Percentiles rank a stretch among this genome's conserved stretches.
Conservation (phyloP, 2,888 invertebrate genomes). For the Drosophila buzzatii region DNA sequence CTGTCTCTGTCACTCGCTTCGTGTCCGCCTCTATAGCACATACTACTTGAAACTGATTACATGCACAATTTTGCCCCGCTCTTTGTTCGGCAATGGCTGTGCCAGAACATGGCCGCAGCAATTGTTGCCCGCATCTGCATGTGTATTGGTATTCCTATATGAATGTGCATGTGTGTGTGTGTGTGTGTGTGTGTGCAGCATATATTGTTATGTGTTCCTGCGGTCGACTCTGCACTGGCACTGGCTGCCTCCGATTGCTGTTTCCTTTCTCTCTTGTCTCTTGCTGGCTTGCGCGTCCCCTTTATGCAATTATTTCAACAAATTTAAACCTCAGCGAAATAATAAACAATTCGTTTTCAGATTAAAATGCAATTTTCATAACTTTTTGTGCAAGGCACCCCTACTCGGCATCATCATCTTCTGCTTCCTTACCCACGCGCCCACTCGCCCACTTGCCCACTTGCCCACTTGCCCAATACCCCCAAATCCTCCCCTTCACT, state of each 20-base stretch:
- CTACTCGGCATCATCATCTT: not conserved
- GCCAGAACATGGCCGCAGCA: conserved; percentile 54
- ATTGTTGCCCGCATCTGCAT: conserved; percentile 62
- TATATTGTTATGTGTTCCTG: conserved; percentile 67
- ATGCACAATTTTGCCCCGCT: conserved; percentile 76
- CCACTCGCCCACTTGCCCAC: not conserved
- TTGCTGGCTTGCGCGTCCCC: conserved; percentile 16
- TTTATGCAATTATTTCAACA: conserved; percentile 76
- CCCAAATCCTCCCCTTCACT: not conserved
- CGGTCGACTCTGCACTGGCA: conserved; percentile 55
- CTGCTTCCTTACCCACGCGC: not conserved
- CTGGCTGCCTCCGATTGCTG: conserved; percentile 67
- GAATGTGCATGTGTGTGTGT: conserved; percentile 11
- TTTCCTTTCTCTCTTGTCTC: conserved; percentile 49
- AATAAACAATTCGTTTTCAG: conserved; percentile 80
- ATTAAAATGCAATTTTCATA: conserved; percentile 80
- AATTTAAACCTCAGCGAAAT: conserved; percentile 80
- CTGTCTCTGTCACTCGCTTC: conserved; percentile 39
- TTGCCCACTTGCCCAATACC: too few species aligned
- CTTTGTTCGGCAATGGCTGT: conserved; percentile 65
- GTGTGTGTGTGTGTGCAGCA: conserved; percentile 26
- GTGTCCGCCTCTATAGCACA: conserved; percentile 45
- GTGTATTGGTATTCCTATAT: conserved; percentile 42
- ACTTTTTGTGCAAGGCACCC: conserved; percentile 56
- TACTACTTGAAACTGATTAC: conserved; percentile 76